Base-by-base conservation (phyloP, 1,140 invertebrate genomes). In the Diorhabda elongata region DNA sequence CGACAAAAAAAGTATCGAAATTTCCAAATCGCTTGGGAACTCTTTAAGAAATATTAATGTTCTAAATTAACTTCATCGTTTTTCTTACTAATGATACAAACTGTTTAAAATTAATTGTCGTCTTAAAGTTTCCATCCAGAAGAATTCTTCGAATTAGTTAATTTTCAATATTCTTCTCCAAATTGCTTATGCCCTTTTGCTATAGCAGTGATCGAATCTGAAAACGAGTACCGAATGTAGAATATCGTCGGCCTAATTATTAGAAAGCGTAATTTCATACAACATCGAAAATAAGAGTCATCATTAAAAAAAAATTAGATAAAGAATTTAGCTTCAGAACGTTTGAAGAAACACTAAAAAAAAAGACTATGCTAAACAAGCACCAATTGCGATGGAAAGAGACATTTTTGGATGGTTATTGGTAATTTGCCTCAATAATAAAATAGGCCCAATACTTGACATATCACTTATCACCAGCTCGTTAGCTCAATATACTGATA, bases 361-460 rank as follows among this genome's bases (percentile, higher is more conserved):
- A 26, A 26, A 26, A 1, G 26, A 26, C 26, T 26, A 26, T 26
- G 26, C 26, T 26, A 26, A 26, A 26, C 26, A 26, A 26, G 26
- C 1, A 59, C 26, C 42, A 59, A 59, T 76, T 7, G 72, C 72
- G 72, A 76, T 76, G 72, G 72, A 77, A 69, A 71, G 74, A 69
- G 69, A 77, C 44, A 56, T 76, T 60, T 77, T 77, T 69, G 74
- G 74, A 4, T 66, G 74, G 47, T 60, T 75, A 42, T 66, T 77
- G 42, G 73, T 71, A 68, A 69, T 78, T 67, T 57, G 45, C 69
- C 11, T 76, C 4, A 69, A 75, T 44, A 66, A 75, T 68, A 71
- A 76, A 74, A 73, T 75, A 59, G 63, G 75, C 71, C 59, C 60
- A 52, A 57, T 73, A 70, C 42, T 59, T 75, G 45, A 61, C 71